Evolutionary conservation across 2,888 invertebrate genomes (phyloP).

Genomic region (Xylota segnis): DNA sequence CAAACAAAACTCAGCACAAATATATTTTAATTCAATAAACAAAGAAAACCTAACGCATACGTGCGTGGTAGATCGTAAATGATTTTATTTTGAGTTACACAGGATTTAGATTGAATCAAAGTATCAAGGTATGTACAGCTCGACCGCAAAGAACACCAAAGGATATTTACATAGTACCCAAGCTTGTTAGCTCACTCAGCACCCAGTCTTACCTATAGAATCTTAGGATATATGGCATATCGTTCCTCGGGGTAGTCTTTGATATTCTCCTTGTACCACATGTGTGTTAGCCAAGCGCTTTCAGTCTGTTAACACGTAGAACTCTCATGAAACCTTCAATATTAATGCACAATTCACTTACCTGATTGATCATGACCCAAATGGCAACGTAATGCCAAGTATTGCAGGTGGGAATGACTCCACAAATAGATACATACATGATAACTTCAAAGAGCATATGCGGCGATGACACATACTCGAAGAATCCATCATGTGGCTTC

Average conservation of each 20-base stretch:
- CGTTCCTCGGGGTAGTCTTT: constrained; percentile 90
- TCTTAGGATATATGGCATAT: constrained; percentile 90
- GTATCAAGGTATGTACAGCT: too few relatives aligned
- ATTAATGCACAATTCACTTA: constrained; percentile 80
- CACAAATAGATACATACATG: constrained; percentile 88
- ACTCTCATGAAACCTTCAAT: background rate
- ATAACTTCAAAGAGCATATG: constrained; percentile 92
- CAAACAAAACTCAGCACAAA: background rate
- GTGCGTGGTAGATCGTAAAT: too few relatives aligned
- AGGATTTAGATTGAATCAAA: too few relatives aligned
- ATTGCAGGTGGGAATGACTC: constrained; percentile 88
- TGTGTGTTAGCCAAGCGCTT: constrained; percentile 89
- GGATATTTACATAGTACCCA: background rate
- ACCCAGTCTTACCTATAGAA: constrained; percentile 85
- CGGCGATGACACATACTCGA: constrained; percentile 92
- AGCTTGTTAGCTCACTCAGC: background rate
- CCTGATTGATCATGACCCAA: constrained; percentile 94
- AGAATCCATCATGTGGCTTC: constrained; percentile 91
- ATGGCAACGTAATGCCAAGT: constrained; percentile 90
- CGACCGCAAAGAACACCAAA: background rate
- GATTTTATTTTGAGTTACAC: too few relatives aligned
- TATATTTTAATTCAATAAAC: too few relatives aligned
- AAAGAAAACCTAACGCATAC: too few relatives aligned
- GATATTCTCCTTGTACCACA: constrained; percentile 90
- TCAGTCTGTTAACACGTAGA: constrained; percentile 87